Base-by-base conservation (phyloP, 2,113 vertebrate species). In the Nyctibius bracteatus region DNA sequence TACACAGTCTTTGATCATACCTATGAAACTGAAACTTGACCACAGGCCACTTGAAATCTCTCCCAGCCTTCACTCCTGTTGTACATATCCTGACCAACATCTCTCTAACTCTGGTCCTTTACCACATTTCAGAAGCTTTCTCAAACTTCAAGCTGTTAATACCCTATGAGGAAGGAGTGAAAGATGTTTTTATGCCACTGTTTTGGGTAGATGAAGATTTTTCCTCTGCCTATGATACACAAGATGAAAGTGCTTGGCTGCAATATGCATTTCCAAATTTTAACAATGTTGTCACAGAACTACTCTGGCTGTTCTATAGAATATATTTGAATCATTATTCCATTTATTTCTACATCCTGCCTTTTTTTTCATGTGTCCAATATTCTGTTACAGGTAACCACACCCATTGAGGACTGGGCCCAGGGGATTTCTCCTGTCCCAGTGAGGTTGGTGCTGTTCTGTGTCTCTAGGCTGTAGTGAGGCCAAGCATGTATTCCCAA, bases 61-160 rank as follows among this genome's bases (percentile, higher is more conserved):
- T 25, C 30, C 17, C 61, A 74, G 39, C 22, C 31, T 81, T 68
- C 25, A 17, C 9, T 71, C 31, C 14, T 13, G 10, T 20, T 12
- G 6, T 2, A 1, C 7, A 21, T 10, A 65, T 2, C 10, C 28
- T 24, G 15, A 5, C 13, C 4, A 6, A 11, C 14, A 7, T 19
- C 18, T 49, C 33, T 58, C 74, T 62, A 37, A 25, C 51, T 79
- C 49, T 43, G 39, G 27, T 27, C 46, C 19, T 39, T 86, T 47
- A 49, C 14, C 10, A 75, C 8, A 27, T n/a, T 63, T 83, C 39
- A 77, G 62, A 67, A 75, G 22, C 0, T 44, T 86, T 77, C 71
- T 23, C 39, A 63, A n/a, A 10, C 2, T 81, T 28, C 12, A 59
- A 58, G 31, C 58, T 58, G 14, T n/a, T 72, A 54, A 63, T 37